Percentiles rank a stretch among this genome's conserved stretches.
These are phyloP conservation scores for Drosophila truncata DNA, from an alignment of 1,140 invertebrate species.

Conservation along the genomic window DNA sequence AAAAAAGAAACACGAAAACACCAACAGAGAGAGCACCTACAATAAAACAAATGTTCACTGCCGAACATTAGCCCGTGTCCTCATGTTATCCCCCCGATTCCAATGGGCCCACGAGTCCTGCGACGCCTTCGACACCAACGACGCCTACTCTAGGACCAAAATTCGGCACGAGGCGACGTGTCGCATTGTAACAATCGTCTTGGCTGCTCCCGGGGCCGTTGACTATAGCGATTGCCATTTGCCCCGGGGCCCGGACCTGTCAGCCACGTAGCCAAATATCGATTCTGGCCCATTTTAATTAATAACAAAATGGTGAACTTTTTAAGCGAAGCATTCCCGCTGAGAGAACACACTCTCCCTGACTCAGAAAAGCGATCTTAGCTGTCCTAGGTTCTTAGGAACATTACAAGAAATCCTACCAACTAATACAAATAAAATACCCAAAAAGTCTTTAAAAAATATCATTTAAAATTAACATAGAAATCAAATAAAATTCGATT, in stretches of 20 bases:
- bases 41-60: slow-evolving; percentile 68
- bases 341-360: slow-evolving; percentile 5
- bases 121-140: not conserved
- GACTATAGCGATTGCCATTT: slow-evolving; percentile 20
- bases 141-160: slow-evolving; percentile 50
- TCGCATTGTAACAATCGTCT: slow-evolving; percentile 60
- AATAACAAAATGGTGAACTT: slow-evolving; percentile 64
- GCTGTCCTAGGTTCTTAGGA: not conserved
- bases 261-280: slow-evolving; percentile 65
- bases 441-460: not conserved
- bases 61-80: slow-evolving; percentile 50
- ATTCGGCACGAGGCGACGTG: slow-evolving; percentile 60
- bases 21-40: slow-evolving; percentile 29
- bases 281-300: slow-evolving; percentile 74
- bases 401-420: too few relatives aligned
- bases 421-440: not conserved
- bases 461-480: not conserved
- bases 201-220: slow-evolving; percentile 30
- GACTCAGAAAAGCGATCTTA: not conserved
- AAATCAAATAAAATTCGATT: not conserved
- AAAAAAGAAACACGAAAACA: slow-evolving; percentile 52
- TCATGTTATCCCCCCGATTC: slow-evolving; percentile 43
- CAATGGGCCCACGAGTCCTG: slow-evolving; percentile 9
- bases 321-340: not conserved
- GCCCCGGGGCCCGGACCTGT: slow-evolving; percentile 17